phyloP scores from a whole-genome alignment of 1,140 invertebrate genomes.

The Ooceraea biroi region DNA sequence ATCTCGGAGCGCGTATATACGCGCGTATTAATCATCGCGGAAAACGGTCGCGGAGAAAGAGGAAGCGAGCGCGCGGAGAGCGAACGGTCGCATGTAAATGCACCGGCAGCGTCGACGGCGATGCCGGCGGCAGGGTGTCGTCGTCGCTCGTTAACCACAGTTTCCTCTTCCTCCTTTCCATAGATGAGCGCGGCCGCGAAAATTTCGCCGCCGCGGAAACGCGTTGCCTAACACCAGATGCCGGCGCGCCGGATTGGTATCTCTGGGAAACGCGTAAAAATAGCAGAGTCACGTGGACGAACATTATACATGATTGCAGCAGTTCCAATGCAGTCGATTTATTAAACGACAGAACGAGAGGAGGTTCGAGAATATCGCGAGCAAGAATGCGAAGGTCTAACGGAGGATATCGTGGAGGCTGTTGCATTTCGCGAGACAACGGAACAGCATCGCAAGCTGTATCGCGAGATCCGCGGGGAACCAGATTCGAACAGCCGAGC shows the following conservation, averaged over 20 bases:
- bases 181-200: conserved; percentile 58
- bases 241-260: conserved; percentile 10
- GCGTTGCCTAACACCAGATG: conserved; percentile 57
- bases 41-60: conserved; percentile 62
- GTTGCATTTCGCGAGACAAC: too few relatives aligned
- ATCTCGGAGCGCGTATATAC: conserved; percentile 54
- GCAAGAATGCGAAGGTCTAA: too few relatives aligned
- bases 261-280: conserved; percentile 63
- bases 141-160: conserved; percentile 64
- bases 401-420: too few relatives aligned
- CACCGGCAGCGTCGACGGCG: background rate
- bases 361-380: background rate
- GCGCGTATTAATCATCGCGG: conserved; percentile 76
- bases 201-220: conserved; percentile 69
- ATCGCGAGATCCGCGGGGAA: conserved; percentile 28
- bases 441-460: background rate
- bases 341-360: background rate
- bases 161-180: conserved; percentile 69
- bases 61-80: conserved; percentile 27
- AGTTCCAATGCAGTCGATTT: background rate
- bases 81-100: conserved; percentile 46
- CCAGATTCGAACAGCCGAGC: background rate
- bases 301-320: background rate
- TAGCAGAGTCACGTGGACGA: conserved; percentile 38
- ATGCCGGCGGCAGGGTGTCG: background rate